Evolutionary conservation across 2,888 invertebrate species (phyloP), one percentile per base, ranked within the genome.

Genomic region (Lithophane leautieri): DNA sequence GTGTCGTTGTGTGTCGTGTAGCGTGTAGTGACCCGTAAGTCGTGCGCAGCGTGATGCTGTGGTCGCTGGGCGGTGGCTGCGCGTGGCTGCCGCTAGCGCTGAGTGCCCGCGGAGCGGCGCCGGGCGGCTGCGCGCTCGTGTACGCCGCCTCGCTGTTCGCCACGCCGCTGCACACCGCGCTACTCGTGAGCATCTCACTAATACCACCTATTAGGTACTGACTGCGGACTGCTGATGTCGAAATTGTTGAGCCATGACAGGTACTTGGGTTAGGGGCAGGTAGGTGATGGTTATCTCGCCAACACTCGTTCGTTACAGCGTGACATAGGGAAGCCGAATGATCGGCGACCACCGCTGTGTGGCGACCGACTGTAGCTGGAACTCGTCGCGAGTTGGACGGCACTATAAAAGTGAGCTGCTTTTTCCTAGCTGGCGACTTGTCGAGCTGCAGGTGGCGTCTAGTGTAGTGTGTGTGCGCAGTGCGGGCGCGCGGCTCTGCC

Each of bases 81-180:
- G 91, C 90, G 16, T 95, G 95, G 95, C 87, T 95, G 81, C 92
- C 95, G 42, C 90, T 95, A 81, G 88, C 93, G 50, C 85, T 94
- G 81, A 83, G 91, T 28, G 85, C 81, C 61, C 89, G 89, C 72
- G 65, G 65, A 34, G 66, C 67, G 25, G 79, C 47, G 44, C 70
- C 82, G 14, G 61, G 40, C 3, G 68, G 73, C 65, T 62, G 77
- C 54, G 80, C 74, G 61, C 85, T 79, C n/a, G 70, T 86, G 50
- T 90, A 97, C 97, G 70, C 62, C 47, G 79, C 70, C 70, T 97
- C 97, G 16, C 97, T 93, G 97, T 98, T 89, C 97, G 97, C 84
- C 98, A 98, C 69, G 98, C 98, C 6, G 99, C 99, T 95, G 99
- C 16, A 98, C 99, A 16, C 97, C 97, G 0, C 96, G 96, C 73